Evolutionary conservation across 2,113 vertebrate genomes (phyloP).

Genomic region (Xenus cinereus): DNA sequence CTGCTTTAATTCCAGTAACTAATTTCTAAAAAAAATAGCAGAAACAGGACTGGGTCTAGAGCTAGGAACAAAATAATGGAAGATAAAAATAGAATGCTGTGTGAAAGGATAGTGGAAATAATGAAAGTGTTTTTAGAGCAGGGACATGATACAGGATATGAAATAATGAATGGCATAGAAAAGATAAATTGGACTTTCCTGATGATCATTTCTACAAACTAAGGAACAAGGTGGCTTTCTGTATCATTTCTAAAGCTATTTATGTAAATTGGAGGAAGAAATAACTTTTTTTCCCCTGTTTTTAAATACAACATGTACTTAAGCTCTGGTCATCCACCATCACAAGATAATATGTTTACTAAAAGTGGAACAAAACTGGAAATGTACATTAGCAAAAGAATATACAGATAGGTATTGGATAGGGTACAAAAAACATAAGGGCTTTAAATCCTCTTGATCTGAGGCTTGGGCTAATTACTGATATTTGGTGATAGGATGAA

Average conservation of each 20-base stretch:
- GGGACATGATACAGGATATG: background rate
- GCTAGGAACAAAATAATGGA: background rate
- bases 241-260: background rate
- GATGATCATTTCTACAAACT: background rate
- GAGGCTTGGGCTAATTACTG: background rate
- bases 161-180: background rate
- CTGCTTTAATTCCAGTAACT: slow-evolving; percentile 20
- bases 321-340: background rate
- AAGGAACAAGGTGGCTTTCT: background rate
- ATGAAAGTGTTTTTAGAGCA: background rate
- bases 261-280: background rate
- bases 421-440: background rate
- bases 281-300: background rate
- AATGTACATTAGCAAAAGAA: background rate
- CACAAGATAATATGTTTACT: background rate
- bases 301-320: background rate
- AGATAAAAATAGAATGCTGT: background rate
- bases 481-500: background rate
- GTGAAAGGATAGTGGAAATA: background rate
- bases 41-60: background rate
- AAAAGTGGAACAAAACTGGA: background rate
- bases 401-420: background rate
- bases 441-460: background rate
- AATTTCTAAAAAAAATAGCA: background rate
- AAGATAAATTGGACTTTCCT: background rate